Evolutionary conservation across 2,113 vertebrate species (phyloP).

Genomic region (Catharus bicknelli): DNA sequence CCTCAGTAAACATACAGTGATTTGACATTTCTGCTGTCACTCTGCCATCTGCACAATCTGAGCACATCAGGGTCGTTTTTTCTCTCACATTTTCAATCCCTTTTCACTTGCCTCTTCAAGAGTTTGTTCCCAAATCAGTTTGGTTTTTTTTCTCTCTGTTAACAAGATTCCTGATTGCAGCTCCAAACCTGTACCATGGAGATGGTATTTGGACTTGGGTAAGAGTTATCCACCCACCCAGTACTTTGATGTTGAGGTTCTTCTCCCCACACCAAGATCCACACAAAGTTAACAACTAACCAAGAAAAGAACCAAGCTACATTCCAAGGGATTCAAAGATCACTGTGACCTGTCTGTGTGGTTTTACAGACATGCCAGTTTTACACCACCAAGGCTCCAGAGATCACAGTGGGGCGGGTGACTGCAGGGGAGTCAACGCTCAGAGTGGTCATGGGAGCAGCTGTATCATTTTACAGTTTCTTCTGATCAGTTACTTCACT

Average conservation of each 20-base stretch:
- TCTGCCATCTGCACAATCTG: background rate
- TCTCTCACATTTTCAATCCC: background rate
- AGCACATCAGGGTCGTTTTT: background rate
- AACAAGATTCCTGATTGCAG: background rate
- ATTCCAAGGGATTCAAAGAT: conserved; percentile 8
- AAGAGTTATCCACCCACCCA: background rate
- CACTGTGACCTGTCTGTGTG: background rate
- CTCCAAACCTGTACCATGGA: background rate
- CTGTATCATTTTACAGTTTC: background rate
- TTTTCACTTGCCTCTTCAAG: background rate
- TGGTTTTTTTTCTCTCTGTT: background rate
- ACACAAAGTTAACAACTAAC: background rate
- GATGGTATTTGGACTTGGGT: background rate
- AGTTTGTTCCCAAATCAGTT: background rate
- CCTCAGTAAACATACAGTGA: background rate
- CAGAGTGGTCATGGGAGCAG: background rate
- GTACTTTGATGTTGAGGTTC: background rate
- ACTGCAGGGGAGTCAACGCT: background rate
- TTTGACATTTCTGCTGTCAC: background rate
- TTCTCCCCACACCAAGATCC: background rate
- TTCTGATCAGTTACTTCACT: background rate
- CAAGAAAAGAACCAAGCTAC: background rate
- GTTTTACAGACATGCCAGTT: background rate
- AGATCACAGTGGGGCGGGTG: background rate
- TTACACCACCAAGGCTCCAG: background rate